Base-by-base conservation (phyloP, 2,888 invertebrate genomes). In the Apotomis betuletana region DNA sequence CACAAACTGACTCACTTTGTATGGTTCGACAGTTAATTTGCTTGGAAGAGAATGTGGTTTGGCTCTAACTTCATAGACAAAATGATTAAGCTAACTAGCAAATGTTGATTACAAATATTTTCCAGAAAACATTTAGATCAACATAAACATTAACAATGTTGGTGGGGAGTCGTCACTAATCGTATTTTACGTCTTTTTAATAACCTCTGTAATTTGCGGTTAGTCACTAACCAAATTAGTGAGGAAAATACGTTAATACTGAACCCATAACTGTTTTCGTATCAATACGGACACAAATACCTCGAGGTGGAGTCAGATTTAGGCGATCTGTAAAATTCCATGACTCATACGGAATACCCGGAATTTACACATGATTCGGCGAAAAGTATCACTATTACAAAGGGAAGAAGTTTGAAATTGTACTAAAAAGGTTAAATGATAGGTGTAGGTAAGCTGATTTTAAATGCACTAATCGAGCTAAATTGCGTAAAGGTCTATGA, bases 191-290 rank as follows among this genome's bases (percentile, higher is more conserved):
- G 15, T 5, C 4, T 41, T 51, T 57, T 36, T 67, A 67, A 71
- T 67, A 44, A 15, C 41, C 3, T 57, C 0, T 5, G 51, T 12
- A 4, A 61, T 71, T 71, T 61, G 71, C 44, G 71, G 71, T 67
- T 44, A 52, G 57, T 49, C 15, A 6, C 57, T 46, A 13, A 15
- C 44, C 52, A 54, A 12, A 46, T 67, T 58, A 62, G 27, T 71
- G n/a, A 8, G 46, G 60, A 36, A 67, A 49, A 51, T 62, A 58
- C 67, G 13, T 57, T 60, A 57, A 59, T 5, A 38, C 9, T 51
- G n/a, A 12, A 49, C 38, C 61, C 49, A 55, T 41, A 67, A 67
- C 52, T 8, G 46, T 8, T 5, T 6, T 41, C 36, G 13, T 15
- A 44, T 44, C 6, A n/a, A 57, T n/a, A 46, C 46, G 36, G 46